Conservation (phyloP, 2,797 vertebrate species). For the Ispidina picta region DNA sequence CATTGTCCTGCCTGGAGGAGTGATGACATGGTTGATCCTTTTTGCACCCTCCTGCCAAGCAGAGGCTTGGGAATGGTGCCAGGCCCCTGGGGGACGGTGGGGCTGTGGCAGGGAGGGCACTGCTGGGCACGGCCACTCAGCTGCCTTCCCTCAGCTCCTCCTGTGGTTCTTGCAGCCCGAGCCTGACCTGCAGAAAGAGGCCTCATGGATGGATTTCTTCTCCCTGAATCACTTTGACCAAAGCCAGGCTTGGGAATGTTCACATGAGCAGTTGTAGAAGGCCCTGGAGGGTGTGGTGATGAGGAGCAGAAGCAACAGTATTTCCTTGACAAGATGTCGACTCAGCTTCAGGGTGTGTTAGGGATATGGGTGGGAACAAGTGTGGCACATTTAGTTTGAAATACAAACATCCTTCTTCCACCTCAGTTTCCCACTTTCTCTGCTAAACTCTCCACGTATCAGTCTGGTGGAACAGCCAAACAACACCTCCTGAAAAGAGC, state of each 20-base stretch:
- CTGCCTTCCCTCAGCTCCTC: fast-evolving
- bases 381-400: not conserved
- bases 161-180: not conserved
- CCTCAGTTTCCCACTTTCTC: not conserved
- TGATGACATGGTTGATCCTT: not conserved
- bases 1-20: not conserved
- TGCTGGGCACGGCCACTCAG: not conserved
- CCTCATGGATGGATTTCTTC: not conserved
- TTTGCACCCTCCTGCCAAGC: not conserved
- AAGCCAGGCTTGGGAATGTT: not conserved
- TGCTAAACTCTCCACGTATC: not conserved
- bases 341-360: not conserved
- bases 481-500: not conserved
- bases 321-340: not conserved
- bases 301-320: fast-evolving
- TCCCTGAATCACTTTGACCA: not conserved
- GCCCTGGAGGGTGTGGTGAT: not conserved
- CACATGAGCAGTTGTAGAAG: not conserved
- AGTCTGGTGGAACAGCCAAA: not conserved
- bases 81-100: fast-evolving
- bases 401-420: not conserved
- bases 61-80: not conserved
- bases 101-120: not conserved
- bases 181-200: not conserved
- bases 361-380: not conserved